Percentiles rank a stretch among this genome's conserved stretches.
phyloP scores from a whole-genome alignment of 2,113 vertebrate genomes.

The Columba livia region DNA sequence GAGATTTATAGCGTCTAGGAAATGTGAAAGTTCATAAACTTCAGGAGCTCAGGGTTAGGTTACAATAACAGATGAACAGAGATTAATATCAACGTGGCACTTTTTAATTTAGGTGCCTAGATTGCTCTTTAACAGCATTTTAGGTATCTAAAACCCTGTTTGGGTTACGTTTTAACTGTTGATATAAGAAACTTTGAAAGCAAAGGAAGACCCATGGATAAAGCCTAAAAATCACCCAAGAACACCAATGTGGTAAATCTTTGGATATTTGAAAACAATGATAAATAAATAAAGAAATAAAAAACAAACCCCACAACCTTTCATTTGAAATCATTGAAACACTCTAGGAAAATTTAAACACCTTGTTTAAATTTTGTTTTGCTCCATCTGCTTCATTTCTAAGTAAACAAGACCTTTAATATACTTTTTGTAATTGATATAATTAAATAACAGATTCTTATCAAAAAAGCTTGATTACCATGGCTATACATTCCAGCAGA shows the following conservation, averaged over 20 bases:
- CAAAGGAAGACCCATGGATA: neutral
- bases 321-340: neutral
- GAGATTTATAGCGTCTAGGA: conserved; percentile 38
- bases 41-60: conserved; percentile 32
- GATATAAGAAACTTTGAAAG: neutral
- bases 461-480: neutral
- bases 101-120: conserved; percentile 19
- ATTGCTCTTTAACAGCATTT: neutral
- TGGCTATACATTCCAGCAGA: neutral
- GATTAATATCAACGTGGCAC: conserved; percentile 21
- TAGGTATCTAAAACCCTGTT: neutral
- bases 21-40: conserved; percentile 61
- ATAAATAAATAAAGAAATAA: neutral
- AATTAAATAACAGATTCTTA: neutral
- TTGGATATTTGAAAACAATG: neutral
- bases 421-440: neutral
- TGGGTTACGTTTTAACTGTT: neutral
- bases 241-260: neutral
- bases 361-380: neutral
- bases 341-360: neutral
- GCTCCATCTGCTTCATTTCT: neutral
- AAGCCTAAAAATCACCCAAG: neutral
- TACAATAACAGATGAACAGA: conserved; percentile 52
- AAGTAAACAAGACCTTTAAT: neutral
- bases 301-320: neutral